These are phyloP conservation scores for Ochropacha duplaris DNA, from an alignment of 2,888 invertebrate genomes.

Conservation along the genomic window DNA sequence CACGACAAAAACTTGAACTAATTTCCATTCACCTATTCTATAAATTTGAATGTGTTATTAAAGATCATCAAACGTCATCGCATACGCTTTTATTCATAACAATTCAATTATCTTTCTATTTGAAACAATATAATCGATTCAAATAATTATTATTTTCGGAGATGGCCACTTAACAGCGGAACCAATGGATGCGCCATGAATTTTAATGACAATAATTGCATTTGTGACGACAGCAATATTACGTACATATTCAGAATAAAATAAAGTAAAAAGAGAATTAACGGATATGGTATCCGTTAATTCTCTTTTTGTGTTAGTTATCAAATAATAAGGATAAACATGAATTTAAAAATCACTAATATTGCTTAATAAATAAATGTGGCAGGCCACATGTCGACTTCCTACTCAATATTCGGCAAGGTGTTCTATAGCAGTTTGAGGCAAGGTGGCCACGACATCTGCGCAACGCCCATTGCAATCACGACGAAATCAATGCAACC, in stretches of 20 bases:
- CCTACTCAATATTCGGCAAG: conserved; percentile 56
- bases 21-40: background rate
- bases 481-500: conserved; percentile 63
- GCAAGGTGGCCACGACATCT: conserved; percentile 70
- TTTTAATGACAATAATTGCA: conserved; percentile 35
- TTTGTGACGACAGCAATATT: conserved; percentile 10
- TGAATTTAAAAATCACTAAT: background rate
- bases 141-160: conserved; percentile 26
- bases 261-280: conserved; percentile 11
- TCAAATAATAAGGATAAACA: background rate
- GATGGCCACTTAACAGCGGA: conserved; percentile 28
- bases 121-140: background rate
- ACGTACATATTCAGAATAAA: conserved; percentile 12
- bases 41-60: background rate
- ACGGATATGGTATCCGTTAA: background rate
- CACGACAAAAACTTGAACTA: background rate
- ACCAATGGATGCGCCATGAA: conserved; percentile 31
- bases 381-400: conserved; percentile 30
- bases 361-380: background rate
- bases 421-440: conserved; percentile 38
- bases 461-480: conserved; percentile 45
- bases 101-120: background rate
- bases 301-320: too few relatives aligned
- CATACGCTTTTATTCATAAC: background rate
- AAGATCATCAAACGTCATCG: background rate